phyloP scores from a whole-genome alignment of 1,140 invertebrate species.

The Temnothorax nylanderi region DNA sequence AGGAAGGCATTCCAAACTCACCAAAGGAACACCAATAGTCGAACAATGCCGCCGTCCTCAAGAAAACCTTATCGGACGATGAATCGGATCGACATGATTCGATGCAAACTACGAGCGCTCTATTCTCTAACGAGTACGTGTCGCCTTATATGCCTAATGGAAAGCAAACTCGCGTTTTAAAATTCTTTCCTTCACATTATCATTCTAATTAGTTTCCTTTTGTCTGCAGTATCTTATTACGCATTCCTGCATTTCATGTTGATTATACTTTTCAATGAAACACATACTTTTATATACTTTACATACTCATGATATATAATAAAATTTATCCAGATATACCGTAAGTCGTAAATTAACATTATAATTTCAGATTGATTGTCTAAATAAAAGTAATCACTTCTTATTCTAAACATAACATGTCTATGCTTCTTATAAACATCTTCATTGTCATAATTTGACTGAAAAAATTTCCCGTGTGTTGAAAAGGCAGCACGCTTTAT shows the following conservation, averaged over 20 bases:
- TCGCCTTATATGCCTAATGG: neutral
- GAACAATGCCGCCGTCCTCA: slow-evolving; percentile 27
- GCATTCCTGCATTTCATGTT: neutral
- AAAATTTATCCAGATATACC: neutral
- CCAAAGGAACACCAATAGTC: slow-evolving; percentile 1
- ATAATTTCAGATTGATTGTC: neutral
- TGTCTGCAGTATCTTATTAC: neutral
- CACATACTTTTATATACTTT: neutral
- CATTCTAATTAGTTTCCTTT: neutral
- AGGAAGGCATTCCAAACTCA: neutral
- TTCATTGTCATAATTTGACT: neutral
- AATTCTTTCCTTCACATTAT: slow-evolving; percentile 23
- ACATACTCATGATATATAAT: neutral
- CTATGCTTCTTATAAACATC: neutral
- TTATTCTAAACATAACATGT: neutral
- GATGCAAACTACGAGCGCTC: slow-evolving; percentile 24
- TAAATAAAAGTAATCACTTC: neutral
- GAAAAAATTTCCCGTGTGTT: neutral
- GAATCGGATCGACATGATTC: slow-evolving; percentile 54
- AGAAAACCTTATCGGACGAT: slow-evolving; percentile 42
- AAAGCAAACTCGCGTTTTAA: slow-evolving; percentile 14
- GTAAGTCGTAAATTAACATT: neutral
- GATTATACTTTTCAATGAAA: slow-evolving; percentile 22
- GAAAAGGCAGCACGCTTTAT: neutral
- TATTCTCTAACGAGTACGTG: slow-evolving; percentile 38